Conservation (phyloP, 2,797 vertebrate species). For the Novumbra hubbsi region DNA sequence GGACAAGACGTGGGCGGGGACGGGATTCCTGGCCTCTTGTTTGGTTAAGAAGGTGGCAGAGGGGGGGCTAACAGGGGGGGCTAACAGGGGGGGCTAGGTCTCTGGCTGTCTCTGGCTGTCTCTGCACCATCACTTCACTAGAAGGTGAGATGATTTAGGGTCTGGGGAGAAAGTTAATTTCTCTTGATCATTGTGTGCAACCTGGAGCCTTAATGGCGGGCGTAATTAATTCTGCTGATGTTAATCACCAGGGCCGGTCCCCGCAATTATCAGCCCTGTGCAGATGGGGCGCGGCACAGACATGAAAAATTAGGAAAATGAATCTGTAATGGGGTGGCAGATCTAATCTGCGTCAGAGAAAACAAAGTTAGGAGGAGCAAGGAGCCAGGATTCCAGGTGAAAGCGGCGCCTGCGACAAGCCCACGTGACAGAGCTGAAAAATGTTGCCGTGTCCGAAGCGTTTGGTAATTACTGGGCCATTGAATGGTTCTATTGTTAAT, state of each 20-base stretch:
- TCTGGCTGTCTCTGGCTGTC: slow-evolving; percentile 85
- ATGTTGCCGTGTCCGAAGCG: slow-evolving; percentile 96
- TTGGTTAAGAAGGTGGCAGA: slow-evolving; percentile 81
- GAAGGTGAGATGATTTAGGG: slow-evolving; percentile 99
- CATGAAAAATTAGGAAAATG: slow-evolving; percentile 99
- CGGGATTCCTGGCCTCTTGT: slow-evolving; percentile 64
- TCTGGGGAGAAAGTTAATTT: slow-evolving; percentile 99
- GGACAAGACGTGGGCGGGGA: slow-evolving; percentile 2
- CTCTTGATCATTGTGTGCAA: slow-evolving; percentile 99
- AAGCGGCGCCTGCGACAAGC: slow-evolving; percentile 82
- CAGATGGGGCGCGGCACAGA: slow-evolving; percentile 99
- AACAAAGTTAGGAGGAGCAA: slow-evolving; percentile 98
- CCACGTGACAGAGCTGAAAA: slow-evolving; percentile 95
- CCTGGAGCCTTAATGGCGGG: slow-evolving; percentile 99
- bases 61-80: slow-evolving; percentile 49
- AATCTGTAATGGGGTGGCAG: slow-evolving; percentile 99
- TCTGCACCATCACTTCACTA: slow-evolving; percentile 90
- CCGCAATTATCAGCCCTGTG: slow-evolving; percentile 99
- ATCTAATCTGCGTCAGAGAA: slow-evolving; percentile 99
- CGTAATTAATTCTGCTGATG: slow-evolving; percentile 99
- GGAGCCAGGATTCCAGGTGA: slow-evolving; percentile 91
- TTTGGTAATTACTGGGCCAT: slow-evolving; percentile 99
- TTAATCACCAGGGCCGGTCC: slow-evolving; percentile 99
- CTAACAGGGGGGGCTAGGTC: too few species aligned
- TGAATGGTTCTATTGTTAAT: slow-evolving; percentile 99